A percentile compares a stretch with the other conserved stretches of the same genome.
Conservation (phyloP, 2,888 invertebrate genomes). For the Germaria angustata region DNA sequence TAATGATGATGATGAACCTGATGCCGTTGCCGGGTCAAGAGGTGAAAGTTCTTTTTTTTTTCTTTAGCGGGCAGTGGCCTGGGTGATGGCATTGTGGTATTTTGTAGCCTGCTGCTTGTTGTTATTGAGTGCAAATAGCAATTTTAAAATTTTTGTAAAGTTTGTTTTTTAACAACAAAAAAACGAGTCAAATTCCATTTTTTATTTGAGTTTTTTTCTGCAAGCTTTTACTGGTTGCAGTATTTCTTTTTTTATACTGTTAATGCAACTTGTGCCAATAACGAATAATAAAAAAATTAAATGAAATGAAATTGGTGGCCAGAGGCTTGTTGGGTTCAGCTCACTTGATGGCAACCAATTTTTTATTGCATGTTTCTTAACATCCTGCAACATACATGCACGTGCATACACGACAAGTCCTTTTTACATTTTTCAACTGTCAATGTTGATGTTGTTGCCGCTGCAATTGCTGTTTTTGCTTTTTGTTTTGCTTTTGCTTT, state of each 20-base stretch:
- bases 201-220: conserved; percentile 30
- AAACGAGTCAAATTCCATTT: not conserved
- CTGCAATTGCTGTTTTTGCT: conserved; percentile 8
- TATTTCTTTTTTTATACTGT: conserved; percentile 19
- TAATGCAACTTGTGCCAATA: conserved; percentile 63
- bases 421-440: conserved; percentile 45
- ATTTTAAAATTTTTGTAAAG: conserved; percentile 72
- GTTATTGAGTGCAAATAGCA: conserved; percentile 79
- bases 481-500: too few species aligned
- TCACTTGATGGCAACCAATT: conserved; percentile 48
- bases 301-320: conserved; percentile 37
- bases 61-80: too few species aligned
- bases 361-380: conserved; percentile 58
- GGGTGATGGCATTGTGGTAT: conserved; percentile 46
- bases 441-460: conserved; percentile 46
- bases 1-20: not conserved
- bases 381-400: conserved; percentile 24
- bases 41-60: not conserved
- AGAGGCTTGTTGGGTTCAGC: conserved; percentile 43
- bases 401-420: conserved; percentile 23
- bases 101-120: conserved; percentile 66
- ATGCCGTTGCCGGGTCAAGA: not conserved
- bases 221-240: conserved; percentile 44
- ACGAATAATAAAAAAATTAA: not conserved
- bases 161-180: conserved; percentile 48